Evolutionary conservation across 2,113 vertebrate species (phyloP).

Genomic region (Hemiscyllium ocellatum): DNA sequence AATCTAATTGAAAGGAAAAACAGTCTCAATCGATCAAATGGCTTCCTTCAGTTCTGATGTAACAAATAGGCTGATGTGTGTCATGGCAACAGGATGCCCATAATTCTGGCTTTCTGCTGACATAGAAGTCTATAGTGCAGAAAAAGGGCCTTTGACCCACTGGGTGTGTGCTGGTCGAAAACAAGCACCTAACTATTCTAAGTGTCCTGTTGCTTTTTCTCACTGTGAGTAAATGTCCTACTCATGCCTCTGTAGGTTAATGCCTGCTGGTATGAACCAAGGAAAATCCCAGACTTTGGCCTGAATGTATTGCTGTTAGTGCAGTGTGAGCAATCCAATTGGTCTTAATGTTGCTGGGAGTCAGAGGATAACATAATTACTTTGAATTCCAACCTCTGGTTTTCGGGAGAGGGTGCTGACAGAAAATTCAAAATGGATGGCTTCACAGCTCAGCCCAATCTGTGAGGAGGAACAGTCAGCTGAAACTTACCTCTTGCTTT

Average conservation of each 20-base stretch:
- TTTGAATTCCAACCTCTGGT: not conserved
- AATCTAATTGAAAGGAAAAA: not conserved
- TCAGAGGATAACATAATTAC: not conserved
- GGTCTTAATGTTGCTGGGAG: not conserved
- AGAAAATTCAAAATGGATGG: not conserved
- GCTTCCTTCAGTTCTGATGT: not conserved
- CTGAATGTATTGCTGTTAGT: not conserved
- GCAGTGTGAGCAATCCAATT: not conserved
- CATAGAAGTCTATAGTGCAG: too few species aligned
- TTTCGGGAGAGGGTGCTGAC: not conserved
- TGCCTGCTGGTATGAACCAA: not conserved
- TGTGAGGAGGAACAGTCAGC: not conserved
- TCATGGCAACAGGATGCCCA: not conserved
- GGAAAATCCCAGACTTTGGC: not conserved
- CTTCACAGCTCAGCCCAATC: not conserved
- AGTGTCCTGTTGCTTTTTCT: not conserved
- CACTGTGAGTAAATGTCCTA: not conserved
- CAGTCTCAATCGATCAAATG: not conserved
- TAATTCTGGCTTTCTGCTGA: not conserved
- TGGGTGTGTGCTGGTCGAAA: too few species aligned
- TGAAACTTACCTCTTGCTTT: not conserved
- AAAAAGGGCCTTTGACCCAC: too few species aligned
- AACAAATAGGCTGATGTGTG: not conserved
- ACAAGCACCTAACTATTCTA: too few species aligned
- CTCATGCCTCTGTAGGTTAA: not conserved